These are phyloP conservation scores for Tenthredo distinguenda DNA, from an alignment of 2,888 invertebrate genomes.

Conservation along the genomic window DNA sequence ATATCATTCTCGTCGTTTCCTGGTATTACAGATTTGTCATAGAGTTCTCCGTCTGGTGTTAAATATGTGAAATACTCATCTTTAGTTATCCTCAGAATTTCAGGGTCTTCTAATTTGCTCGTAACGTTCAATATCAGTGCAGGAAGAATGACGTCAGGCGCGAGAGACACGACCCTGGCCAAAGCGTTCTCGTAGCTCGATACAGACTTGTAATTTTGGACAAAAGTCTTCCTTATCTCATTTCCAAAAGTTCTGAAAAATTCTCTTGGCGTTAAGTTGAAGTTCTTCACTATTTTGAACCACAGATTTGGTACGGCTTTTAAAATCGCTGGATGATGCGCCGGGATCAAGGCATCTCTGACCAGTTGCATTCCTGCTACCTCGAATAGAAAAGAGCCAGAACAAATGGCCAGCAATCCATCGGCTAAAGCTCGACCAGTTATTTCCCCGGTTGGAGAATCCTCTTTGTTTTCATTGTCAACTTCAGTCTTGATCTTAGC, in stretches of 20 bases:
- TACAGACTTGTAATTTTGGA: constrained; percentile 80
- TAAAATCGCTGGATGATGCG: constrained; percentile 87
- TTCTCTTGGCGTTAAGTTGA: constrained; percentile 81
- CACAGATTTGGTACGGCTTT: constrained; percentile 83
- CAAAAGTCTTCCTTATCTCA: constrained; percentile 82
- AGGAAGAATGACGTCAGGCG: constrained; percentile 84
- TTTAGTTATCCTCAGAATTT: constrained; percentile 86
- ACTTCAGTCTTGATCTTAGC: constrained; percentile 81
- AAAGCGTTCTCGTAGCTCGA: constrained; percentile 87
- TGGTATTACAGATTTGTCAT: constrained; percentile 91
- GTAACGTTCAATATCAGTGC: constrained; percentile 83
- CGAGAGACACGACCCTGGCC: constrained; percentile 83
- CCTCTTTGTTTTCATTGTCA: constrained; percentile 75
- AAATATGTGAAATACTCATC: constrained; percentile 90
- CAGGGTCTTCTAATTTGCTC: constrained; percentile 82
- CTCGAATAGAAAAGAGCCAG: constrained; percentile 76
- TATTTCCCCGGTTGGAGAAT: constrained; percentile 75
- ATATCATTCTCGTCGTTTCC: constrained; percentile 79
- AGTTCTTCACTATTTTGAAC: constrained; percentile 82
- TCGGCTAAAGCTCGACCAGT: constrained; percentile 81
- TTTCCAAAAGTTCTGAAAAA: constrained; percentile 82
- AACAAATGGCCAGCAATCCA: constrained; percentile 80
- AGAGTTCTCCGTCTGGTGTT: constrained; percentile 94
- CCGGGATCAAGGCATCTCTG: constrained; percentile 85
- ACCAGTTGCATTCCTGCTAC: constrained; percentile 79